phyloP scores from a whole-genome alignment of 2,797 vertebrate species.

The Melanotaenia parkinsoni region DNA sequence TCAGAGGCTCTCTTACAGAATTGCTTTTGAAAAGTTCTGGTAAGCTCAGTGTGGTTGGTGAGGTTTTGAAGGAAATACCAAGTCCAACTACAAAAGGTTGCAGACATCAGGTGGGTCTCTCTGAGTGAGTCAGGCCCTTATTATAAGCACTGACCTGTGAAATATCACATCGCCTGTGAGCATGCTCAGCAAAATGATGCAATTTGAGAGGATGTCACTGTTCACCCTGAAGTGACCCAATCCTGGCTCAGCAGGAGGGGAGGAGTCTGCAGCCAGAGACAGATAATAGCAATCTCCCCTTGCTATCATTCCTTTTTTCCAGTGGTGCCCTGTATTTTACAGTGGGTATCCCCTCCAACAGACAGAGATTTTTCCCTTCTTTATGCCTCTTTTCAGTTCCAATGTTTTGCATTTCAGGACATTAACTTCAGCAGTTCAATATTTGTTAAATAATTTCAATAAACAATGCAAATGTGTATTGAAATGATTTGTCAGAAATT shows the following conservation, averaged over 20 bases:
- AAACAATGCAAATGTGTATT: too few relatives aligned
- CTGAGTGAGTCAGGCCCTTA: conserved; percentile 67
- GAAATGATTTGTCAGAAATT: too few relatives aligned
- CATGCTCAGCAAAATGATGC: conserved; percentile 82
- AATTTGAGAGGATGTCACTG: conserved; percentile 84
- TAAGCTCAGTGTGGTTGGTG: background rate
- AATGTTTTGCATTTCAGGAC: background rate
- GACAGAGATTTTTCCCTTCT: background rate
- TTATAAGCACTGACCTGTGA: conserved; percentile 83
- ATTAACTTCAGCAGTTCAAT: background rate
- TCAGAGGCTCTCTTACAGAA: conserved; percentile 25
- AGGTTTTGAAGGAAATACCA: conserved; percentile 67
- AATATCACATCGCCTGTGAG: conserved; percentile 78
- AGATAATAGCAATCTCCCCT: conserved; percentile 31
- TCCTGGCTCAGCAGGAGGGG: conserved; percentile 41
- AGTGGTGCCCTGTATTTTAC: conserved; percentile 9
- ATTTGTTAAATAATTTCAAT: too few relatives aligned
- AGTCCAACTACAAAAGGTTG: conserved; percentile 82
- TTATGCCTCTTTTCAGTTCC: background rate
- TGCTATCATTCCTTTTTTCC: conserved; percentile 13
- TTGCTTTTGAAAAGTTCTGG: conserved; percentile 53
- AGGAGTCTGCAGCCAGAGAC: conserved; percentile 35
- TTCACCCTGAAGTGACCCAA: conserved; percentile 72
- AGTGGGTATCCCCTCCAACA: conserved; percentile 39
- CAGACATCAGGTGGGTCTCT: conserved; percentile 79